Conservation (phyloP, 2,888 invertebrate genomes). For the Cerceris rybyensis region DNA sequence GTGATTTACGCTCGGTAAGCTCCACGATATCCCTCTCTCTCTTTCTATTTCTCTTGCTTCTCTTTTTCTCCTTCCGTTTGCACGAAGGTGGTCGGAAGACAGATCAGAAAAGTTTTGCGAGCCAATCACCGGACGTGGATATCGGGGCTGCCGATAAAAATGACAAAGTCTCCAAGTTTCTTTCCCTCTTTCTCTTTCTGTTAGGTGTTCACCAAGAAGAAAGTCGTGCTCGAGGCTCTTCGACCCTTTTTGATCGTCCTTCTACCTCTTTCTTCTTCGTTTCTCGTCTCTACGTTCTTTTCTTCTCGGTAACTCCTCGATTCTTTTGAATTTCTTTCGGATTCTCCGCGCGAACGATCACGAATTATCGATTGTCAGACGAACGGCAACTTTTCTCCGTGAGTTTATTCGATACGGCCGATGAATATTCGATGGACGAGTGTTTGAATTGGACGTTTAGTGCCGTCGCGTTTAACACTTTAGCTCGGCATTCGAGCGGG, state of each 20-base stretch:
- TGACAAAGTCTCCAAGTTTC: slow-evolving; percentile 78
- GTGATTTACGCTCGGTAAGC: slow-evolving; percentile 64
- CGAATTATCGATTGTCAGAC: slow-evolving; percentile 44
- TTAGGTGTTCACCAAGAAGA: background rate
- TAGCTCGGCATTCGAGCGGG: slow-evolving; percentile 4
- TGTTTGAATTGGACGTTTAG: slow-evolving; percentile 25
- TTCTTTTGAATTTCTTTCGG: slow-evolving; percentile 49
- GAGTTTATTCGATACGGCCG: slow-evolving; percentile 19
- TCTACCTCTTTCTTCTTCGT: slow-evolving; percentile 1
- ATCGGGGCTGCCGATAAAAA: slow-evolving; percentile 79
- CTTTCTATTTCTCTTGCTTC: too few relatives aligned
- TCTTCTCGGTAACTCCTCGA: slow-evolving; percentile 36
- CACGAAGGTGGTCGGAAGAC: slow-evolving; percentile 66
- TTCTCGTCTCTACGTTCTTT: too few relatives aligned
- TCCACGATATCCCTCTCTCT: slow-evolving; percentile 1
- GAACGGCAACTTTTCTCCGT: slow-evolving; percentile 9
- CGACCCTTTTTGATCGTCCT: background rate
- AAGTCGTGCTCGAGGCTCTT: background rate
- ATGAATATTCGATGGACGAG: slow-evolving; percentile 38
- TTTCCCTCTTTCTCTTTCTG: slow-evolving; percentile 18
- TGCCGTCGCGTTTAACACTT: slow-evolving; percentile 4
- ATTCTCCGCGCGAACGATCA: slow-evolving; percentile 40
- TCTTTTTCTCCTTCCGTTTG: background rate
- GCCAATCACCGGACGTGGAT: slow-evolving; percentile 75
- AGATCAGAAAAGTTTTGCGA: slow-evolving; percentile 79